phyloP scores from a whole-genome alignment of 2,797 vertebrate species.

The Halcyon leucocephala region DNA sequence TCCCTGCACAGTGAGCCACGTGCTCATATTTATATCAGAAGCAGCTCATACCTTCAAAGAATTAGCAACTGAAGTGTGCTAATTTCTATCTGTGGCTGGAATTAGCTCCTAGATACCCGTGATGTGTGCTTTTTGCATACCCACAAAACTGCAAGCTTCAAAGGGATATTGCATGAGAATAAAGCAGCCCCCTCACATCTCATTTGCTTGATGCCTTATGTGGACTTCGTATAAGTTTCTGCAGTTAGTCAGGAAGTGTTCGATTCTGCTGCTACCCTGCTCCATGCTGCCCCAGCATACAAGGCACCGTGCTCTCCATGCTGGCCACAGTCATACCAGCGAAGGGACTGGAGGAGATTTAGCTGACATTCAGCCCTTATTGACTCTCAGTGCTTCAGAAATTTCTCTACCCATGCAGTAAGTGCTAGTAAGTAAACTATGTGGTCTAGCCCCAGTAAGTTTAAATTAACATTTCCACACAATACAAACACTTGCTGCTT shows the following conservation, averaged over 20 bases:
- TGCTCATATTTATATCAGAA: not conserved
- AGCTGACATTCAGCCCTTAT: not conserved
- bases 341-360: accelerated
- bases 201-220: not conserved
- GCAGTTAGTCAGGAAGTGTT: accelerated
- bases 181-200: not conserved
- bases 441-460: not conserved
- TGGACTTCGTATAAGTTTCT: not conserved
- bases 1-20: not conserved
- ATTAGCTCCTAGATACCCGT: not conserved
- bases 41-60: slow-evolving; percentile 7
- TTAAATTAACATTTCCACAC: not conserved
- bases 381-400: not conserved
- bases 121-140: not conserved
- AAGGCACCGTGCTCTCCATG: accelerated
- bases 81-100: not conserved
- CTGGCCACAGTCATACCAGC: not conserved
- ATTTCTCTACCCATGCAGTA: not conserved
- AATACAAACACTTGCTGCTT: not conserved
- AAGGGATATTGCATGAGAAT: not conserved
- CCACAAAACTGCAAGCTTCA: not conserved
- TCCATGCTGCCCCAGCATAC: accelerated
- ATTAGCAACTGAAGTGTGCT: not conserved
- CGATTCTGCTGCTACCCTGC: not conserved
- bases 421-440: not conserved